Evolutionary conservation across 1,140 invertebrate genomes (phyloP), one percentile per base, ranked within the genome.

Genomic region (Hycleus phaleratus): DNA sequence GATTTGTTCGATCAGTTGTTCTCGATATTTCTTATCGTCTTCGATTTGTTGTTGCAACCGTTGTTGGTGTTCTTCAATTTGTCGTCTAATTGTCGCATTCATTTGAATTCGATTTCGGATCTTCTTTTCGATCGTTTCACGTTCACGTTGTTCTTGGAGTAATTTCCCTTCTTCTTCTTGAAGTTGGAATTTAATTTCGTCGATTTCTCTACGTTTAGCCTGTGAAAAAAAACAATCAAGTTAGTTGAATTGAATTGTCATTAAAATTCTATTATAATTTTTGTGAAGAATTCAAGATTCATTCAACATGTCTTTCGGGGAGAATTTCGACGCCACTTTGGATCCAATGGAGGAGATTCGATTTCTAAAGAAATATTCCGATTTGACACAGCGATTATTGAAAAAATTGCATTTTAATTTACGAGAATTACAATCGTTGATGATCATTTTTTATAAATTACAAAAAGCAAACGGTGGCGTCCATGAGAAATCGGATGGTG

Each of bases 291-390:
- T 24, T 25, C 42, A 11, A 44, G 10, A 46, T 18, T 18, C 18
- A 18, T 18, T 18, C 18, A 59, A 53, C n/a, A 59, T 59, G 57
- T 53, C 59, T 8, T 56, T 60, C 10, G 65, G 71, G 5, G 55
- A 26, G 56, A 76, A 71, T 11, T 59, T 81, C 24, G 79, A 81
- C 52, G 71, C 73, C 18, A 70, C 74, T 40, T 70, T 81, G 64
- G 78, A 79, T 62, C 72, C 75, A 25, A 79, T 79, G 77, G 78
- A 79, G 64, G 78, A 81, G 64, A 80, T 78, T 3, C 66, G 79
- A 3, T 79, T 79, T 50, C 71, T 76, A 43, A 79, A 79, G 56
- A 79, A 79, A 68, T 68, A 81, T 56, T 68, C 73, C 10, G 56
- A 63, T 0, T 75, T 81, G 43, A 78, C 78, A 55, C 64, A 72